Base-by-base conservation (phyloP, 2,797 vertebrate species). In the Eulemur coronatus region DNA sequence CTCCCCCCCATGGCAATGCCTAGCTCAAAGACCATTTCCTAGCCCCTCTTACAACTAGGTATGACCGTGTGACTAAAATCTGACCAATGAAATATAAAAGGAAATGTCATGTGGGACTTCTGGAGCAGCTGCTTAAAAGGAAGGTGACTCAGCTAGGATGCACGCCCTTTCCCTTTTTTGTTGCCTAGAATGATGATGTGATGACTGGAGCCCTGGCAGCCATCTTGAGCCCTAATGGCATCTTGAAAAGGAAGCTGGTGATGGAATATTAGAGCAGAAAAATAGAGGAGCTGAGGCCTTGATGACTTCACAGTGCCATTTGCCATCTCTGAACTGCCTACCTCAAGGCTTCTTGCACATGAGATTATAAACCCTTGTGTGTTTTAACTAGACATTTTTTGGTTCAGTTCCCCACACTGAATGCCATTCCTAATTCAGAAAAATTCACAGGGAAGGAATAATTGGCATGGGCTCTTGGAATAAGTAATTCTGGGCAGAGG, bases 381-480 rank as follows among this genome's bases (percentile, higher is more conserved):
- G 10, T 89, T 59, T 90, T 87, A 91, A 30, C 48, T 41, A 80
- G 69, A 65, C 14, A 50, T 24, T 43, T 82, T 52, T 26, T 7
- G 20, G n/a, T 50, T 84, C 46, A 67, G 52, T 93, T 84, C 67
- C n/a, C 90, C 80, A 28, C 9, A 61, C 20, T 86, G 59, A 89
- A 87, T 87, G 65, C 20, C 89, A 61, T 95, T 90, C 48, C 48
- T 88, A 57, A 92, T 84, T 89, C 84, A 75, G 70, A 93, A 96
- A 94, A 70, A 52, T 72, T 91, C 63, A 69, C 4, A 17, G 35
- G 35, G 80, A 96, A 96, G 70, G 43, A 91, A 90, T 73, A 67
- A 94, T 91, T 95, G 92, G 43, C 67, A 67, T 72, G 33, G 88
- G 61, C 52, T 91, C 94, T 84, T 96, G 73, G n/a, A 55, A 87